phyloP scores from a whole-genome alignment of 2,797 vertebrate species.

The Threskiornis aethiopicus region DNA sequence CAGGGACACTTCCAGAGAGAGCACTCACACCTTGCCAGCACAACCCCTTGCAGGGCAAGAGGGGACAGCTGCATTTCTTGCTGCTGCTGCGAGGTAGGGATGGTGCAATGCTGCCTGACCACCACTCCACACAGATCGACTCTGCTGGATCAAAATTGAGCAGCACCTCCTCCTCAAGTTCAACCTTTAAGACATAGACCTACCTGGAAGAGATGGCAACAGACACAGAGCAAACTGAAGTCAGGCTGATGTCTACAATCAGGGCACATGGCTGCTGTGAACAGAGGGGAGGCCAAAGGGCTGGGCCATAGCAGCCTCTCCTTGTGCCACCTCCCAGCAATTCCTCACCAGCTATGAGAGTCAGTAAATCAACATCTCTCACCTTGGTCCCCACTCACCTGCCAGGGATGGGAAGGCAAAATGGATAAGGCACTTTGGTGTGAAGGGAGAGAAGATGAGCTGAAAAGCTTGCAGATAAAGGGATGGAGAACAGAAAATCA shows the following conservation, averaged over 20 bases:
- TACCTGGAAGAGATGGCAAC: neutral
- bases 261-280: accelerated
- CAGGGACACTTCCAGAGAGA: neutral
- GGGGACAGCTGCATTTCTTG: neutral
- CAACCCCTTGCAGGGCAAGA: neutral
- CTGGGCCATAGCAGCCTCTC: accelerated
- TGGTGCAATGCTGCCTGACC: neutral
- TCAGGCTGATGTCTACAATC: neutral
- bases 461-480: neutral
- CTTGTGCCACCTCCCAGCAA: neutral
- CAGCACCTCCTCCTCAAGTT: neutral
- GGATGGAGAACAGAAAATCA: neutral
- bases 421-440: neutral
- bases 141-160: neutral
- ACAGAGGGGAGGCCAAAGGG: neutral
- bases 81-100: neutral
- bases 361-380: neutral
- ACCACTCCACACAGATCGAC: accelerated
- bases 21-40: neutral
- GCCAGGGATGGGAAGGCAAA: neutral
- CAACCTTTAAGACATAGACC: neutral
- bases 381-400: neutral
- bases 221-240: neutral
- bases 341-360: neutral
- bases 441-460: neutral